Conservation (phyloP, 2,797 vertebrate species). For the Semaprochilodus insignis region DNA sequence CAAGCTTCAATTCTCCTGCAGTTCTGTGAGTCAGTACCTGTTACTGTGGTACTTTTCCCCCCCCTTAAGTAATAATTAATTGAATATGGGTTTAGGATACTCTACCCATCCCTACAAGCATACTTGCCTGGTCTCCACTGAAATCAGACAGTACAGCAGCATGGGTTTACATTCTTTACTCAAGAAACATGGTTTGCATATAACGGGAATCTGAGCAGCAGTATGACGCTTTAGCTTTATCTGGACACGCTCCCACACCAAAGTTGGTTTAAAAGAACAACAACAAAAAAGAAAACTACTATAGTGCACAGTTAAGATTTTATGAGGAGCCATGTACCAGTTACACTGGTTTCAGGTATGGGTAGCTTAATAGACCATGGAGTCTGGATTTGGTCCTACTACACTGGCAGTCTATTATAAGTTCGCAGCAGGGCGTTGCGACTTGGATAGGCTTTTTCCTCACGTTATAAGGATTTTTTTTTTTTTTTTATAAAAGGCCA, state of each 20-base stretch:
- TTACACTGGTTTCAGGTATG: neutral
- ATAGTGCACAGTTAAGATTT: constrained; percentile 30
- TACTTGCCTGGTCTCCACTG: neutral
- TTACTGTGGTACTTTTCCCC: too few relatives aligned
- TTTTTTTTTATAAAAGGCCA: neutral
- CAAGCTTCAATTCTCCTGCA: too few relatives aligned
- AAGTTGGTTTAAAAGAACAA: constrained; percentile 6
- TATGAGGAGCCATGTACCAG: constrained; percentile 21
- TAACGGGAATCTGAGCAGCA: constrained; percentile 68
- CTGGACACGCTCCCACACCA: constrained; percentile 36
- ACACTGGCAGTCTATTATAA: neutral
- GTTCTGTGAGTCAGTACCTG: too few relatives aligned
- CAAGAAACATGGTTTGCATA: constrained; percentile 62
- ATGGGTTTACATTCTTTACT: constrained; percentile 78
- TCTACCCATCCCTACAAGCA: neutral
- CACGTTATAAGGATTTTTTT: neutral
- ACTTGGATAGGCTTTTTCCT: neutral
- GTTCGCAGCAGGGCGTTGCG: neutral
- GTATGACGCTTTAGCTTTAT: constrained; percentile 62
- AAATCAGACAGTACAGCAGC: constrained; percentile 2
- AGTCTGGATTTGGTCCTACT: constrained; percentile 22
- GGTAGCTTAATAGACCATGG: neutral
- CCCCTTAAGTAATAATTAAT: neutral
- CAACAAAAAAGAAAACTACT: neutral
- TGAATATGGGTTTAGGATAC: neutral